Conservation (phyloP, 1,140 invertebrate species). For the Drosophila paulistorum region DNA sequence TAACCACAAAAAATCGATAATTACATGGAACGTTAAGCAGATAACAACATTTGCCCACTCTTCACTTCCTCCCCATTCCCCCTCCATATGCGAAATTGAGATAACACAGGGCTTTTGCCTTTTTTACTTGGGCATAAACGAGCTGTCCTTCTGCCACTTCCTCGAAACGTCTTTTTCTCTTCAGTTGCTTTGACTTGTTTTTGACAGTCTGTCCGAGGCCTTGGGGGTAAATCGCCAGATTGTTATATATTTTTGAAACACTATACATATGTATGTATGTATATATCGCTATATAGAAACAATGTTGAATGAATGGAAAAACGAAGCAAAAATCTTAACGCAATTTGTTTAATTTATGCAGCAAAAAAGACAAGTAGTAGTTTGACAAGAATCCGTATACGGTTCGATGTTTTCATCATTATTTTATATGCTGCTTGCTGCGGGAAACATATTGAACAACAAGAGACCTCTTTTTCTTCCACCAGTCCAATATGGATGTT, state of each 20-base stretch:
- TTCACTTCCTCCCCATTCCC: neutral
- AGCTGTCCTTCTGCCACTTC: no score
- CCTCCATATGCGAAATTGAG: conserved; percentile 19
- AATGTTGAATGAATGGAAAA: no score
- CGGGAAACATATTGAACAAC: conserved; percentile 8
- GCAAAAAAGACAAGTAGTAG: conserved; percentile 39
- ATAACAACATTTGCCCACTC: conserved; percentile 46
- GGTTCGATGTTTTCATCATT: conserved; percentile 22
- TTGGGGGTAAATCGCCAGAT: no score
- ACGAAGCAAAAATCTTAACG: conserved; percentile 48
- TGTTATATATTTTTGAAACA: neutral
- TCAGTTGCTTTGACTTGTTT: no score
- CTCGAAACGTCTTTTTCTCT: neutral
- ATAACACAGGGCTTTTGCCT: conserved; percentile 50
- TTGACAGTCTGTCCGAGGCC: no score
- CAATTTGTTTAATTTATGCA: conserved; percentile 61
- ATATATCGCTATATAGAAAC: no score
- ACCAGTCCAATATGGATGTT: neutral
- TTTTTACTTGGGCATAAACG: conserved; percentile 24
- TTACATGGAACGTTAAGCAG: conserved; percentile 47
- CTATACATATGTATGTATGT: neutral
- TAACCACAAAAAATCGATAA: conserved; percentile 65
- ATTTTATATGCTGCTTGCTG: conserved; percentile 7
- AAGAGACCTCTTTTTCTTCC: neutral
- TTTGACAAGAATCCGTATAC: neutral